Conservation (phyloP, 2,888 invertebrate genomes). For the Aporophyla nigra region DNA sequence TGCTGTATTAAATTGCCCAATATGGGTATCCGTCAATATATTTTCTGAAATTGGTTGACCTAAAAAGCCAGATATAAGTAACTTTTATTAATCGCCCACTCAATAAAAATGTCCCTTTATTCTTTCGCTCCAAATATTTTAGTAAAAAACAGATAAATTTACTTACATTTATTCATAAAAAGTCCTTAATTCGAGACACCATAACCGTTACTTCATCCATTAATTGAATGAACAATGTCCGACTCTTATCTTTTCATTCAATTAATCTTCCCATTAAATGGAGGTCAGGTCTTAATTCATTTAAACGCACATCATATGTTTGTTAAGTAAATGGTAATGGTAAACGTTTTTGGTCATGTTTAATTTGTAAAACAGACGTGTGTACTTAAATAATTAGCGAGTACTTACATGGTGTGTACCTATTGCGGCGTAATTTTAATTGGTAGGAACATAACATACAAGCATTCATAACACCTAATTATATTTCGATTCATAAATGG, state of each 20-base stretch:
- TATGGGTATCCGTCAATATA: neutral
- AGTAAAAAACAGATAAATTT: slow-evolving; percentile 45
- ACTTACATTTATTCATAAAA: slow-evolving; percentile 59
- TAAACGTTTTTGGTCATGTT: slow-evolving; percentile 57
- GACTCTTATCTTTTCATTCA: slow-evolving; percentile 75
- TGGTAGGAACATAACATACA: slow-evolving; percentile 14
- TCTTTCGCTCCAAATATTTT: slow-evolving; percentile 36
- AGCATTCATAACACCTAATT: slow-evolving; percentile 13
- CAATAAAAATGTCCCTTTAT: slow-evolving; percentile 14
- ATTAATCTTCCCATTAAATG: slow-evolving; percentile 75
- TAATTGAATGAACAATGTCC: slow-evolving; percentile 76
- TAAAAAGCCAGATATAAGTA: neutral
- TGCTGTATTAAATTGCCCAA: neutral
- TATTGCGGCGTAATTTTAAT: slow-evolving; percentile 48
- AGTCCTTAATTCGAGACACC: slow-evolving; percentile 66
- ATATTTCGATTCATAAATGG: neutral
- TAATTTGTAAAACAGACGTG: slow-evolving; percentile 54
- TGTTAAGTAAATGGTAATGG: slow-evolving; percentile 53
- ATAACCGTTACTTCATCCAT: slow-evolving; percentile 62
- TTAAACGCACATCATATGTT: slow-evolving; percentile 62
- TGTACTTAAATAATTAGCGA: slow-evolving; percentile 51
- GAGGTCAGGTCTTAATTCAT: slow-evolving; percentile 70
- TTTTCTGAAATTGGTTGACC: neutral
- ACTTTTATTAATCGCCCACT: slow-evolving; percentile 15
- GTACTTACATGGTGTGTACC: slow-evolving; percentile 39